phyloP scores from a whole-genome alignment of 2,888 invertebrate genomes.

The Synanthedon formicaeformis region DNA sequence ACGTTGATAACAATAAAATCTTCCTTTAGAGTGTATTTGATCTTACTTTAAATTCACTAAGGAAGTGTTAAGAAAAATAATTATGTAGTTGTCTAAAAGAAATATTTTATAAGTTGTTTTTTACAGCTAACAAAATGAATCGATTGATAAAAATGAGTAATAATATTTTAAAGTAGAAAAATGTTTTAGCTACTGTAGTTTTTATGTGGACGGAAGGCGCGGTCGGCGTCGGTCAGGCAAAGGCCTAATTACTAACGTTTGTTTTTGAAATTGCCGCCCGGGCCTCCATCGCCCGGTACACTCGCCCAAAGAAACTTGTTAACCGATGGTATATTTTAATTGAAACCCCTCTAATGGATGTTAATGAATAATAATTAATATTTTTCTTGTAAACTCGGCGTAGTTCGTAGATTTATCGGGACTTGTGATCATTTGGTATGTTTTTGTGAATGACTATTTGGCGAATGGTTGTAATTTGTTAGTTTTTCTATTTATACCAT shows the following conservation, averaged over 20 bases:
- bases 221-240: conserved; percentile 32
- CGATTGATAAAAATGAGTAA: background rate
- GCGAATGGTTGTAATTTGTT: too few relatives aligned
- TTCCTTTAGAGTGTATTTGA: too few relatives aligned
- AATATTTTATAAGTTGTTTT: too few relatives aligned
- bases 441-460: too few relatives aligned
- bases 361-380: background rate
- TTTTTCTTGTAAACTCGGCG: background rate
- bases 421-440: background rate
- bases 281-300: conserved; percentile 17
- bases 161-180: conserved; percentile 26
- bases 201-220: conserved; percentile 25
- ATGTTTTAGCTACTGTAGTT: conserved; percentile 50
- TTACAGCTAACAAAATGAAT: background rate
- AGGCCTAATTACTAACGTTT: conserved; percentile 59
- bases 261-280: conserved; percentile 59
- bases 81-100: too few relatives aligned
- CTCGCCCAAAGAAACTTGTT: conserved; percentile 19
- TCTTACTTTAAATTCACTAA: too few relatives aligned
- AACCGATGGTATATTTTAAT: background rate
- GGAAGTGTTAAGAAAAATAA: too few relatives aligned
- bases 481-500: too few relatives aligned
- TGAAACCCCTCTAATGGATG: background rate
- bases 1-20: too few relatives aligned
- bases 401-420: background rate